A percentile compares a stretch with the other conserved stretches of the same genome.
Conservation (phyloP, 30 jellyfish, hydroid and myxozoan species). For the Cassiopea andromeda region DNA sequence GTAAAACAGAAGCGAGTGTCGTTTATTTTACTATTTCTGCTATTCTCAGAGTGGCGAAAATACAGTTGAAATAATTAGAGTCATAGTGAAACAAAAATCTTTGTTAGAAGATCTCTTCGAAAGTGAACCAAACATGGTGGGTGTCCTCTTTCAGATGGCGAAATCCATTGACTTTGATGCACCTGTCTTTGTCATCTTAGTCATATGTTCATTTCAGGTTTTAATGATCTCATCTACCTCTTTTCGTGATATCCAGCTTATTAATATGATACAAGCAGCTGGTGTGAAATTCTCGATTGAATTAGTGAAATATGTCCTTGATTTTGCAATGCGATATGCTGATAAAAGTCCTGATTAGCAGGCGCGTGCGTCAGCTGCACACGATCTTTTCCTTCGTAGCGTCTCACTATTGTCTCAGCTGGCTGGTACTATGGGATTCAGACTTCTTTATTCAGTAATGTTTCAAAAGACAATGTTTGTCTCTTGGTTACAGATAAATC, state of each 20-base stretch:
- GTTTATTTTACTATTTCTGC: too few species aligned
- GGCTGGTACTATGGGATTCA: not conserved
- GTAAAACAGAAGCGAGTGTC: too few species aligned
- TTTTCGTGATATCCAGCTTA: not conserved
- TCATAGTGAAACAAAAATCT: too few species aligned
- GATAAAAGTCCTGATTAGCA: not conserved
- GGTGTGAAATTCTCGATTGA: not conserved
- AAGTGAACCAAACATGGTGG: too few species aligned
- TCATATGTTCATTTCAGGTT: not conserved
- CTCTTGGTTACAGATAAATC: too few species aligned
- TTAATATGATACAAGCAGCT: not conserved
- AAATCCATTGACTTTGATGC: not conserved
- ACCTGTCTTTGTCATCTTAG: not conserved
- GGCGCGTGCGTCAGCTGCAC: not conserved
- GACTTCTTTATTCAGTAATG: not conserved
- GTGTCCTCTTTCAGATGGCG: not conserved
- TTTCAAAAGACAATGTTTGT: not conserved
- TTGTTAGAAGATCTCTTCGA: too few species aligned
- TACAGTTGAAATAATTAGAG: too few species aligned
- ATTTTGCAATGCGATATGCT: not conserved
- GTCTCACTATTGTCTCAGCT: not conserved
- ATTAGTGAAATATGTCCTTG: not conserved
- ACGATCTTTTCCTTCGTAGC: not conserved
- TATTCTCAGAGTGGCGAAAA: too few species aligned
- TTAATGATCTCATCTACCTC: not conserved